Conservation (phyloP, 2,888 invertebrate genomes). For the Monochamus alternatus region DNA sequence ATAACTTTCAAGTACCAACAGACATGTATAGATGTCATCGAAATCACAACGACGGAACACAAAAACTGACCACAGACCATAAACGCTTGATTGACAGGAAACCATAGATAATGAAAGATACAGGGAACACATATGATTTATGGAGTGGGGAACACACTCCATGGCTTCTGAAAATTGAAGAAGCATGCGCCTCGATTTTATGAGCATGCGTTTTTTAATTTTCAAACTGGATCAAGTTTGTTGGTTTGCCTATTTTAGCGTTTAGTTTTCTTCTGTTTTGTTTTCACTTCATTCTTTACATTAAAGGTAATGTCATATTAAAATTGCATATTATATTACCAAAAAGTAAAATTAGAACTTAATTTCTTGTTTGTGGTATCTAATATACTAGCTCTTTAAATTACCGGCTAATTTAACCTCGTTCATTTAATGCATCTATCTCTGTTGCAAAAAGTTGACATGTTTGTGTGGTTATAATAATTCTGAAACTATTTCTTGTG, state of each 20-base stretch:
- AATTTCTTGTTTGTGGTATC: background rate
- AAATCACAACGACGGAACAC: too few relatives aligned
- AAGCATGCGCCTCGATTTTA: background rate
- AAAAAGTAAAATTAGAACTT: background rate
- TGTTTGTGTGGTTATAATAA: too few relatives aligned
- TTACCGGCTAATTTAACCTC: slow-evolving; percentile 43
- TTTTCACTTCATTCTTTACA: slow-evolving; percentile 42
- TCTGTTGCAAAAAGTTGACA: slow-evolving; percentile 29
- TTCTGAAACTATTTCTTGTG: slow-evolving; percentile 39
- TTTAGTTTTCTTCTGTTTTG: slow-evolving; percentile 48
- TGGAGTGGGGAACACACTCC: background rate
- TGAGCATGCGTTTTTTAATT: slow-evolving; percentile 24
- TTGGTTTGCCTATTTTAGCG: slow-evolving; percentile 40
- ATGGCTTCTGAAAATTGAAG: too few relatives aligned
- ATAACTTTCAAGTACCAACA: too few relatives aligned
- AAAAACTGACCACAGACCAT: too few relatives aligned
- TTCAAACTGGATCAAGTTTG: slow-evolving; percentile 45
- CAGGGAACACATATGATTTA: too few relatives aligned
- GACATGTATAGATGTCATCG: too few relatives aligned
- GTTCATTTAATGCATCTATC: slow-evolving; percentile 6
- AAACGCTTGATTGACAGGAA: too few relatives aligned
- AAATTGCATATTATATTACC: background rate
- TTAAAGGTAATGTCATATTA: slow-evolving; percentile 38
- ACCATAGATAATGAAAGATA: too few relatives aligned
- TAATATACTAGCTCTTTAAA: background rate